A percentile compares a stretch with the other conserved stretches of the same genome.
Evolutionary conservation across 1,140 invertebrate genomes (phyloP).

Genomic region (Nymphalis io): DNA sequence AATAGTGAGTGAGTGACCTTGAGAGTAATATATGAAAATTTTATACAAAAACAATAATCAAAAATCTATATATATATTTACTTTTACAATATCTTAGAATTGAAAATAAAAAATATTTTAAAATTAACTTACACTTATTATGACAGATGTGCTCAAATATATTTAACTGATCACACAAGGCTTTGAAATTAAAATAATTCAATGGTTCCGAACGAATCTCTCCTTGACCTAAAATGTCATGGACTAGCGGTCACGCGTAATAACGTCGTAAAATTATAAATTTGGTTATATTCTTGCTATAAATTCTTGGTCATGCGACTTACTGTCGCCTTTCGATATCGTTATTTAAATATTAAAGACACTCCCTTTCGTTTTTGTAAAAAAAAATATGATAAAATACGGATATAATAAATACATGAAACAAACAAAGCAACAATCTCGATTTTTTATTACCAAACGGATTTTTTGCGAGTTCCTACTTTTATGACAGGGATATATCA

Average conservation of each 20-base stretch:
- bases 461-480: conserved; percentile 25
- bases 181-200: neutral
- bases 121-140: no score
- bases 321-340: neutral
- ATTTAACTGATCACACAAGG: neutral
- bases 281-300: neutral
- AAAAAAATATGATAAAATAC: neutral
- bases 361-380: neutral
- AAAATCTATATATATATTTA: no score
- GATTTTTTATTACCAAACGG: conserved; percentile 1
- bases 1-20: no score
- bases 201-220: neutral
- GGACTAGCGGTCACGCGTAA: neutral
- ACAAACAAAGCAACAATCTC: conserved; percentile 5
- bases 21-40: no score
- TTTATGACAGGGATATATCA: conserved; percentile 24
- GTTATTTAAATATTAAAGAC: conserved; percentile 3
- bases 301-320: neutral
- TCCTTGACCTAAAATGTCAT: conserved; percentile 4
- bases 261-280: neutral
- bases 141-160: neutral
- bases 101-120: no score
- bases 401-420: conserved; percentile 19
- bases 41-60: no score
- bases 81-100: no score